Conservation (phyloP, 2,888 invertebrate genomes). For the Cistogaster globosa region DNA sequence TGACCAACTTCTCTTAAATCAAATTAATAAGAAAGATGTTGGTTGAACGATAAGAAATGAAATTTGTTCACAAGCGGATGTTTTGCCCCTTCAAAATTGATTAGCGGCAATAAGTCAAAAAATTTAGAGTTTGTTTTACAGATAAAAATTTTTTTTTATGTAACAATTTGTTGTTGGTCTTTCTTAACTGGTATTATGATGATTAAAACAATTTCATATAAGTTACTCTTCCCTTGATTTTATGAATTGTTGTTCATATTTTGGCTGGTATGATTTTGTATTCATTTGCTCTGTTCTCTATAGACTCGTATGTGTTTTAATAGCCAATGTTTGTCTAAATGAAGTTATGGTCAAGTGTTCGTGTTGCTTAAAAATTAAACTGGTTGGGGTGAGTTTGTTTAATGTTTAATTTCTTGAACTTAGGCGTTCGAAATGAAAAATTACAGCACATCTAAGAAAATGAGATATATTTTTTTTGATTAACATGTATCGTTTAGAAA, state of each 20-base stretch:
- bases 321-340: slow-evolving; percentile 50
- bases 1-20: slow-evolving; percentile 2
- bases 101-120: slow-evolving; percentile 81
- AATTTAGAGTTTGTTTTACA: slow-evolving; percentile 32
- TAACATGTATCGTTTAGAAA: neutral
- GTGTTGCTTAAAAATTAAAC: slow-evolving; percentile 47
- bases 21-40: slow-evolving; percentile 58
- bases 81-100: slow-evolving; percentile 78
- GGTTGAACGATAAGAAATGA: slow-evolving; percentile 56
- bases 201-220: slow-evolving; percentile 59
- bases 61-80: slow-evolving; percentile 69
- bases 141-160: slow-evolving; percentile 58
- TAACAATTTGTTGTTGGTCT: slow-evolving; percentile 32
- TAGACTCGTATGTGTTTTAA: slow-evolving; percentile 10
- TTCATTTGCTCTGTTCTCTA: neutral
- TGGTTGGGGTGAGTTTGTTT: slow-evolving; percentile 4
- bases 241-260: slow-evolving; percentile 32
- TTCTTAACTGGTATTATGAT: slow-evolving; percentile 25
- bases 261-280: neutral
- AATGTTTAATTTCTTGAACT: slow-evolving; percentile 25
- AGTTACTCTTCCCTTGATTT: slow-evolving; percentile 47
- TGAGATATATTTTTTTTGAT: neutral
- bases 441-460: neutral
- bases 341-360: slow-evolving; percentile 54
- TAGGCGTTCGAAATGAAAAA: slow-evolving; percentile 29